phyloP scores from a whole-genome alignment of 2,113 vertebrate species.

The Chionis minor region DNA sequence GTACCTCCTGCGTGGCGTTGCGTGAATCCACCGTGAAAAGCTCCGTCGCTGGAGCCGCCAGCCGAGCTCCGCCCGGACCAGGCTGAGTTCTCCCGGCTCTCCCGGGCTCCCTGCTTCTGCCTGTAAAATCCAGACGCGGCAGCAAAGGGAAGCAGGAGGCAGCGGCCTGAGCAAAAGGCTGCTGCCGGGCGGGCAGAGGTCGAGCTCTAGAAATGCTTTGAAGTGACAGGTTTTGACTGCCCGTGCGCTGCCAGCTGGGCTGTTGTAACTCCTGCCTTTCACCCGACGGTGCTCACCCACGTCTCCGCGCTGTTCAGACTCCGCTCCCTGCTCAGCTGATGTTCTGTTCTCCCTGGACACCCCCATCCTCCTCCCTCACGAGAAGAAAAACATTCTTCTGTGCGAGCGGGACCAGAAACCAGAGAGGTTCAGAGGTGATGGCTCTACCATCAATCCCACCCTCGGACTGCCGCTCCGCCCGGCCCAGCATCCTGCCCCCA shows the following conservation, averaged over 20 bases:
- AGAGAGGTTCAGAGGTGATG: not conserved
- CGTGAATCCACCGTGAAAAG: not conserved
- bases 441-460: not conserved
- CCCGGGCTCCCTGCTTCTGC: not conserved
- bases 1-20: not conserved
- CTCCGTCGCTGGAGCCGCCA: not conserved
- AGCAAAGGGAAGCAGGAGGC: not conserved
- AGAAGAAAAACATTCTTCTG: not conserved
- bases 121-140: not conserved
- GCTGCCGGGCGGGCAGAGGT: not conserved
- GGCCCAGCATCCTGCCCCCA: not conserved
- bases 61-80: not conserved
- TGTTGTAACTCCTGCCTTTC: not conserved
- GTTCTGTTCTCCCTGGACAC: not conserved
- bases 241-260: accelerated
- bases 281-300: accelerated
- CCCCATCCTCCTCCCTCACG: not conserved
- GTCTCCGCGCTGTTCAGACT: accelerated
- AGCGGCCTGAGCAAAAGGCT: not conserved
- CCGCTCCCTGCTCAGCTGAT: not conserved
- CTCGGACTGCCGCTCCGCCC: not conserved
- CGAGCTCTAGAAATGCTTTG: not conserved
- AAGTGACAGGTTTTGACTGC: not conserved
- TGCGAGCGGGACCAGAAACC: not conserved
- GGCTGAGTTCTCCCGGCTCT: too few relatives aligned